Percentiles rank a stretch among this genome's conserved stretches.
phyloP scores from a whole-genome alignment of 2,888 invertebrate species.

The Xestia rhomboidea region DNA sequence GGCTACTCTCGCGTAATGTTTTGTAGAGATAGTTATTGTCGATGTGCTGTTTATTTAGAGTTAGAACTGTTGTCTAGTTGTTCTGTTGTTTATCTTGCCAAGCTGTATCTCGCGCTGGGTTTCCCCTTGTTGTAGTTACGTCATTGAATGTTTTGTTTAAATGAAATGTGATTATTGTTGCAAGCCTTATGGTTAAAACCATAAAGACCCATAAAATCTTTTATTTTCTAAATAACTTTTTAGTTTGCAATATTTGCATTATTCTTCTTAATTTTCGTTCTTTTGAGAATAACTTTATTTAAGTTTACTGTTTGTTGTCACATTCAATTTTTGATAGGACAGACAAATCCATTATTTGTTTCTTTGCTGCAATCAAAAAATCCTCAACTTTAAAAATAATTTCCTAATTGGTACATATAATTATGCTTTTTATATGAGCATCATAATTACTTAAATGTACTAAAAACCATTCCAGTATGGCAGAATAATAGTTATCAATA shows the following conservation, averaged over 20 bases:
- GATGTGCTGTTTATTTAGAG: neutral
- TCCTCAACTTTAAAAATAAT: too few species aligned
- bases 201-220: neutral
- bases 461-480: neutral
- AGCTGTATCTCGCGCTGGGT: neutral
- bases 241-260: neutral
- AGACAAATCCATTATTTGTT: neutral
- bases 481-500: neutral
- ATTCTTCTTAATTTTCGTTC: neutral
- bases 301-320: neutral
- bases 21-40: neutral
- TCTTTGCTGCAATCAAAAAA: neutral
- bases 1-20: slow-evolving; percentile 13
- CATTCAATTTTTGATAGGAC: neutral
- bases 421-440: too few species aligned
- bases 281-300: neutral
- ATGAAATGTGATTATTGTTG: slow-evolving; percentile 1
- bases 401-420: too few species aligned
- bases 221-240: neutral
- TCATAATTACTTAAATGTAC: neutral
- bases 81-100: slow-evolving; percentile 25
- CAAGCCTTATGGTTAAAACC: neutral
- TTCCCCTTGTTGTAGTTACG: slow-evolving; percentile 27
- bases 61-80: slow-evolving; percentile 2
- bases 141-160: slow-evolving; percentile 26